Evolutionary conservation across 2,888 invertebrate genomes (phyloP), one percentile per base, ranked within the genome.

Genomic region (Epicampocera succincta): DNA sequence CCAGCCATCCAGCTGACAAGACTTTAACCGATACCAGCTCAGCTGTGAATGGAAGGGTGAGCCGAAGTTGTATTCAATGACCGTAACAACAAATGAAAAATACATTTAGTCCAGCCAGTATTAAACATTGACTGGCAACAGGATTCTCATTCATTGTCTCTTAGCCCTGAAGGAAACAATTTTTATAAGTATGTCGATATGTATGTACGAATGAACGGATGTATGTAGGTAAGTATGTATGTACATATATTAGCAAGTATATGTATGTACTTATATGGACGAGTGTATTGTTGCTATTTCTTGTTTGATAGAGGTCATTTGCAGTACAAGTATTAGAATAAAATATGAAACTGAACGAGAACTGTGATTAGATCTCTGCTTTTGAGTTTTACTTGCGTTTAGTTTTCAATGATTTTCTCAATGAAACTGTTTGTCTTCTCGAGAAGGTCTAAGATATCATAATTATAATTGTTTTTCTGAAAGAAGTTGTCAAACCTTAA

Each of bases 71-170:
- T 58, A 61, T 73, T 61, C 66, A 73, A 68, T 79, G 78, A 73
- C 78, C 78, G 72, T 79, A 79, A 81, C 76, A 73, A 54, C 48
- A 68, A 60, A 79, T 69, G 68, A 69, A 73, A 73, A 78, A 61
- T 42, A 69, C 50, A 68, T 79, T 73, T 61, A 42, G 66, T 73
- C 66, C 78, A 66, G 44, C 46, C 79, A 54, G 61, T 44, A 73
- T 56, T 71, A 60, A 73, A 44, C 50, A 73, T 15, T 73, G 77
- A 68, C 54, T 73, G 77, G 77, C 77, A 68, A 44, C 25, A 38
- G 69, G 56, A 50, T 56, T 48, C 50, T 75, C 48, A 17, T 63
- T 66, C 21, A 46, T 73, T 65, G 58, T 72, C 46, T 19, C 42
- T 72, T 65, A 66, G 66, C 71, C 66, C 76, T 69, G 58, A 74